Conservation (phyloP, 2,113 vertebrate species). For the Talpa occidentalis region DNA sequence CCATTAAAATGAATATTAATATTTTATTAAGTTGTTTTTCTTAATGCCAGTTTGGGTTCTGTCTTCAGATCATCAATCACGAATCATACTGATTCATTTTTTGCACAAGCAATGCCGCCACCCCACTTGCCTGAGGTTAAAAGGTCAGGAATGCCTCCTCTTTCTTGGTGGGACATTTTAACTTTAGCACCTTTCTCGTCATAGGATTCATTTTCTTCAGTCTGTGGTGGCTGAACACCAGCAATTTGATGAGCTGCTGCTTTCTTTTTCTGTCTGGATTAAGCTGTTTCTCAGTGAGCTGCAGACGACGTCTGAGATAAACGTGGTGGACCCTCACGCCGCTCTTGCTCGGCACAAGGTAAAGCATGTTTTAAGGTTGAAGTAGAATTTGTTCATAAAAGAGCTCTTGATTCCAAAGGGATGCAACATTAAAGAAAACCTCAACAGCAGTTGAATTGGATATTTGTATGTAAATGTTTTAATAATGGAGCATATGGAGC, state of each 20-base stretch:
- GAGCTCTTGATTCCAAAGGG: neutral
- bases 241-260: constrained; percentile 91
- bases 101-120: neutral
- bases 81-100: neutral
- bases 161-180: neutral
- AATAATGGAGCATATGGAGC: neutral
- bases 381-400: neutral
- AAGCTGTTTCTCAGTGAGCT: constrained; percentile 91
- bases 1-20: neutral
- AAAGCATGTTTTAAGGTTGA: constrained; percentile 34
- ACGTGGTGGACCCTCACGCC: constrained; percentile 86
- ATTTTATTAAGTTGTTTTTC: neutral
- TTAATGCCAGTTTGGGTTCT: neutral
- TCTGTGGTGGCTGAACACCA: constrained; percentile 88
- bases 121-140: neutral
- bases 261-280: constrained; percentile 92
- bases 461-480: neutral
- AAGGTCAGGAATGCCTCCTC: neutral
- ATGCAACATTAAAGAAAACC: neutral
- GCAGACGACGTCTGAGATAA: constrained; percentile 91
- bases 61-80: neutral
- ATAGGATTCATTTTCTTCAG: constrained; percentile 89
- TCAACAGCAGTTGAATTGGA: neutral
- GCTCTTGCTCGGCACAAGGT: constrained; percentile 91
- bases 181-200: constrained; percentile 56